phyloP scores from a whole-genome alignment of 2,797 vertebrate genomes.

The Aulostomus chinensis region DNA sequence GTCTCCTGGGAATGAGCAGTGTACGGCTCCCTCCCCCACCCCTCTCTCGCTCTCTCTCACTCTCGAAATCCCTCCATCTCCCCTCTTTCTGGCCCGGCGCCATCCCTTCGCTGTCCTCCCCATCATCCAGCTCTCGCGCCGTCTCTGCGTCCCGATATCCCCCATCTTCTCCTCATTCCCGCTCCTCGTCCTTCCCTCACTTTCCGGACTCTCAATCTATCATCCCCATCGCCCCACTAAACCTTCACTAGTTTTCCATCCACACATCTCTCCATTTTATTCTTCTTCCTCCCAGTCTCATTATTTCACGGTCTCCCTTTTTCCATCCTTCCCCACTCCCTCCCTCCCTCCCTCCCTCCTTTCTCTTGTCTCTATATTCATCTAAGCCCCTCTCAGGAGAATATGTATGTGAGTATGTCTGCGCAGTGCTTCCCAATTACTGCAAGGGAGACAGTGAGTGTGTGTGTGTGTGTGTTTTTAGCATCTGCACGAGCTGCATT shows the following conservation, averaged over 20 bases:
- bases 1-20: constrained; percentile 78
- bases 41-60: constrained; percentile 2
- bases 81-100: constrained; percentile 26
- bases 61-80: constrained; percentile 32
- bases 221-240: constrained; percentile 31
- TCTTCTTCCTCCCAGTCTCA: constrained; percentile 36
- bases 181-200: constrained; percentile 8
- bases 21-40: constrained; percentile 54
- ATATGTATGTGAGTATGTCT: constrained; percentile 65
- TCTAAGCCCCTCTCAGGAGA: constrained; percentile 59
- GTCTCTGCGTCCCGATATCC: constrained; percentile 8
- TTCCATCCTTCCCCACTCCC: constrained; percentile 43
- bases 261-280: constrained; percentile 39
- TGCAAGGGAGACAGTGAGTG: constrained; percentile 50
- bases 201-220: too few relatives aligned
- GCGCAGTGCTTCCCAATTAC: constrained; percentile 73
- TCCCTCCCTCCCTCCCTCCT: constrained; percentile 15
- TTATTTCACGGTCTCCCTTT: constrained; percentile 58
- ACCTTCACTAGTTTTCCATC: constrained; percentile 48
- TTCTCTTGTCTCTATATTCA: constrained; percentile 57
- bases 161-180: constrained; percentile 22
- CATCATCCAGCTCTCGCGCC: constrained; percentile 22
- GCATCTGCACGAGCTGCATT: constrained; percentile 48
- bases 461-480: constrained; percentile 44
- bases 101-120: constrained; percentile 40